Base-by-base conservation (phyloP, 2,797 vertebrate species). In the Cyprinodon diabolis region DNA sequence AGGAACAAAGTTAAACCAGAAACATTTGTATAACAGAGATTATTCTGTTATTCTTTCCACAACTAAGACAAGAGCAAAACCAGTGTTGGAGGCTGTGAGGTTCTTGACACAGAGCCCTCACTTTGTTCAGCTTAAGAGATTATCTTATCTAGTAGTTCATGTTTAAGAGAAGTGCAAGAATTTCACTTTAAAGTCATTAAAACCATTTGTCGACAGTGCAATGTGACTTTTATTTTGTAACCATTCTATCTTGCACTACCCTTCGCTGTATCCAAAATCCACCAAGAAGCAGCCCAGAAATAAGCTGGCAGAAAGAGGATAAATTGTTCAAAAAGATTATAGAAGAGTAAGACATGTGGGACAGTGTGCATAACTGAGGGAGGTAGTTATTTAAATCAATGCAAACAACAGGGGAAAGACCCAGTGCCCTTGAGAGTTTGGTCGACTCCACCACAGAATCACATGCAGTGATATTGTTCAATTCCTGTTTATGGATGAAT, bases 361-460 rank as follows among this genome's bases (percentile, higher is more conserved):
- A 72, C 63, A 74, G 66, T 12, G 55, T 52, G 69, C 55, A 67
- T 77, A 84, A 80, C 78, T 78, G 84, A 84, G 72, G 82, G 86
- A 75, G 77, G 77, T 43, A 60, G 84, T 88, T 81, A 74, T 89
- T 91, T 82, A 89, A 92, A 93, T 94, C 90, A 88, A 94, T 94
- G 83, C 54, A 76, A 81, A 85, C 79, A 78, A 82, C 47, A 62
- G 81, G 79, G 82, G 77, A 80, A 84, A 90, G 84, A 85, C 78
- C 81, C 84, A 79, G 81, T 90, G 90, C 78, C 87, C 89, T 92
- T 91, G 89, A 93, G 82, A 92, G 74, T 84, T 63, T 77, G 78
- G 75, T 73, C 63, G 69, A 78, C 78, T 81, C 60, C n/a, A 57
- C 47, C 72, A 68, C 69, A 55, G 35, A 56, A 57, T 71, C 71